Evolutionary conservation across 2,113 vertebrate genomes (phyloP).

Genomic region (Chascanopsetta lugubris): DNA sequence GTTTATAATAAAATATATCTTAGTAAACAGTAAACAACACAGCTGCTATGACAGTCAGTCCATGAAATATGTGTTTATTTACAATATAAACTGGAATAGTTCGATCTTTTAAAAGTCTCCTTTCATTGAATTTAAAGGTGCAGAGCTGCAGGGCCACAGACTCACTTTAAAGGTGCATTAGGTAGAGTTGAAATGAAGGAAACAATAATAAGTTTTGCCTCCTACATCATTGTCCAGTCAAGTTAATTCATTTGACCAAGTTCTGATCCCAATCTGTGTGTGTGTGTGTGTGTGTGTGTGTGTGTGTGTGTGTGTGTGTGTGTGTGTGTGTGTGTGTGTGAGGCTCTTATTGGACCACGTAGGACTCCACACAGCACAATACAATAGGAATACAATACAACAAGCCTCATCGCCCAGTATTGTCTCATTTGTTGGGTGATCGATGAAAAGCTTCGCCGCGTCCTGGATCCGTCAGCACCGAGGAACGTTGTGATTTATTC

Average conservation of each 20-base stretch:
- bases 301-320: slow-evolving; percentile 40
- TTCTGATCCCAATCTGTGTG: slow-evolving; percentile 48
- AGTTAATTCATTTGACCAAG: background rate
- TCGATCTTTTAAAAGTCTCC: too few species aligned
- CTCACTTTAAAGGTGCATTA: too few species aligned
- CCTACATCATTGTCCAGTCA: background rate
- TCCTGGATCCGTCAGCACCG: slow-evolving; percentile 55
- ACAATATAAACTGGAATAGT: too few species aligned
- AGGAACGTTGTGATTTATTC: slow-evolving; percentile 85
- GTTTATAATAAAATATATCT: too few species aligned
- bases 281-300: slow-evolving; percentile 39
- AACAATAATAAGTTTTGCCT: background rate
- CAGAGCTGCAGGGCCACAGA: too few species aligned
- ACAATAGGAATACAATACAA: slow-evolving; percentile 74
- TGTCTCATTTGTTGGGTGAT: slow-evolving; percentile 77
- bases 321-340: too few species aligned
- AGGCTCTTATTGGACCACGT: slow-evolving; percentile 61
- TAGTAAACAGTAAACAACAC: too few species aligned
- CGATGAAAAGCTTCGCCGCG: slow-evolving; percentile 56
- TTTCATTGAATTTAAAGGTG: background rate
- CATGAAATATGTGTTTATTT: too few species aligned
- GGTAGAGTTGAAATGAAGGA: background rate
- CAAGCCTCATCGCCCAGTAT: slow-evolving; percentile 64
- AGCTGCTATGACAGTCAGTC: too few species aligned
- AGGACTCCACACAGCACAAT: slow-evolving; percentile 56